Evolutionary conservation across 2,113 vertebrate genomes (phyloP), one percentile per base, ranked within the genome.

Genomic region (Perca schrenkii): DNA sequence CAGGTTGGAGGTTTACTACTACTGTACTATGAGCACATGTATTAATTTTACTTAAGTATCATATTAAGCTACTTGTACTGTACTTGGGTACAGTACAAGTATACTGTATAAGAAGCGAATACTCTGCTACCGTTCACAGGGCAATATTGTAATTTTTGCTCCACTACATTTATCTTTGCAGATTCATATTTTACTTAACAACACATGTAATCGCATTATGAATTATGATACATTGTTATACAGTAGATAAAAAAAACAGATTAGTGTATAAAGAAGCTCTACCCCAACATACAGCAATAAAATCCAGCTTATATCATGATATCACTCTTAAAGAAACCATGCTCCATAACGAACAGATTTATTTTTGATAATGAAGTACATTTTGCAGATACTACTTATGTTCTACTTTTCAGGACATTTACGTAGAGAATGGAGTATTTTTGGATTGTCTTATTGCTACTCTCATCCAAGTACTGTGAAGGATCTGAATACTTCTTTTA

Each of bases 1-100:
- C n/a, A 25, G 16, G 58, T 11, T 21, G 15, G 19, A 28, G 43
- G 16, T 58, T 56, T 31, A 14, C 22, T 22, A 3, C 21, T 71
- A 40, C 66, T 69, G 66, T 31, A 69, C 66, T 69, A 15, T 58
- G 50, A 64, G 49, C 14, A 21, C 22, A 43, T 54, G 28, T 65
- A 43, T 28, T 36, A 4, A 40, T 53, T 58, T 58, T 19, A 57
- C 0, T 57, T 19, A 16, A 54, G 17, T 17, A 60, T 17, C 6
- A 40, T 11, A 22, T 64, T 43, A 17, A 63, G 34, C 10, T 62
- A 31, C 54, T 31, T 43, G 57, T n/a, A 36, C 16, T 52, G 47
- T 53, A 36, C 13, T 13, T 36, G 61, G 36, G 61, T 40, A 40
- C 40, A 40, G 40, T 64, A n/a, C n/a, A n/a, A n/a, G n/a, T n/a